A percentile compares a stretch with the other conserved stretches of the same genome.
Conservation (phyloP, 2,888 invertebrate genomes). For the Ectemnius cavifrons region DNA sequence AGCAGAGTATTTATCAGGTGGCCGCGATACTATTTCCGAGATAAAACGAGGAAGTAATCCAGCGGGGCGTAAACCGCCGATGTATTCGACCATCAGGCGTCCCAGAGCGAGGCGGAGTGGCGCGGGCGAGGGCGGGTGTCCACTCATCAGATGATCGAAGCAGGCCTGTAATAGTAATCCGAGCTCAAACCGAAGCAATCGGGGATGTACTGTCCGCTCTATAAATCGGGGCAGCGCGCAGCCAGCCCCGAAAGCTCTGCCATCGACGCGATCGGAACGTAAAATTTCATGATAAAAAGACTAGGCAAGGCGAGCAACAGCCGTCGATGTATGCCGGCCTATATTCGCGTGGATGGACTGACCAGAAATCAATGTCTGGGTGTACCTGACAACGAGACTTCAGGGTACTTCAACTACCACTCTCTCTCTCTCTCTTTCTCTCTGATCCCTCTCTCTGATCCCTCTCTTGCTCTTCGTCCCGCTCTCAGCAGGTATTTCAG, state of each 20-base stretch:
- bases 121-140: too few relatives aligned
- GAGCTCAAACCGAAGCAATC: too few relatives aligned
- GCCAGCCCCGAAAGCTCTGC: constrained; percentile 28
- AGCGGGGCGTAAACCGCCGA: too few relatives aligned
- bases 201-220: constrained; percentile 20
- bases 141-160: too few relatives aligned
- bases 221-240: constrained; percentile 28
- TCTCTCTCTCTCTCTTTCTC: constrained; percentile 13
- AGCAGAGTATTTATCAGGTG: too few relatives aligned
- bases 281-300: constrained; percentile 23
- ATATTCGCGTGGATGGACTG: constrained; percentile 22
- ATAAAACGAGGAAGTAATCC: too few relatives aligned
- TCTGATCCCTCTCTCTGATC: constrained; percentile 10
- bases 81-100: constrained; percentile 6
- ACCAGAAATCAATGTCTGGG: constrained; percentile 41
- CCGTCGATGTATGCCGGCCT: constrained; percentile 18
- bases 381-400: neutral
- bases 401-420: neutral
- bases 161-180: too few relatives aligned
- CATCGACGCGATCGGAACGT: neutral
- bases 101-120: constrained; percentile 15
- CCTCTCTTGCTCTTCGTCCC: neutral
- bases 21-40: too few relatives aligned
- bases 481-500: neutral
- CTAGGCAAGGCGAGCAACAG: constrained; percentile 1